Evolutionary conservation across 2,797 vertebrate genomes (phyloP).

Genomic region (Chiloscyllium punctatum): DNA sequence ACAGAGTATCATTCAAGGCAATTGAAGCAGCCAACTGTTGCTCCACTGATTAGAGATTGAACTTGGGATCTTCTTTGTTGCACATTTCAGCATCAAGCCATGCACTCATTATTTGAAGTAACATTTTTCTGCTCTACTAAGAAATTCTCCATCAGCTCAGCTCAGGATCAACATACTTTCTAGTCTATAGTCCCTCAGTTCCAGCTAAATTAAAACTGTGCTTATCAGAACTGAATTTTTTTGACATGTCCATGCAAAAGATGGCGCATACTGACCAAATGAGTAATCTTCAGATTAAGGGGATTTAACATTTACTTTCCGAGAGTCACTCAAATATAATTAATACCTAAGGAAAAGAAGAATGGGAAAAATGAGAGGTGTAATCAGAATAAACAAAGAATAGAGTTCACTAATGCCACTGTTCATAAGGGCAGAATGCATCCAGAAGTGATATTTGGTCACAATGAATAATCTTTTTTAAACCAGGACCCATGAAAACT

Average conservation of each 20-base stretch:
- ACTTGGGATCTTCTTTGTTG: not conserved
- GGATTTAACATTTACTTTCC: not conserved
- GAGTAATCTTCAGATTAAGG: not conserved
- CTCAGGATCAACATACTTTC: not conserved
- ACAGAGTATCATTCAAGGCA: not conserved
- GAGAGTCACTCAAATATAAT: not conserved
- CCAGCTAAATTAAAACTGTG: not conserved
- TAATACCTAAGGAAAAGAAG: not conserved
- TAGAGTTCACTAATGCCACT: not conserved
- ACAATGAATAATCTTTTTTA: not conserved
- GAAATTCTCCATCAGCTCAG: not conserved
- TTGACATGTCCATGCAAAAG: not conserved
- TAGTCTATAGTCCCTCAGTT: not conserved
- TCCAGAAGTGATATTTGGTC: not conserved
- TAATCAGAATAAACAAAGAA: not conserved
- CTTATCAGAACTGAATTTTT: not conserved
- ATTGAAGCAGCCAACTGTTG: not conserved
- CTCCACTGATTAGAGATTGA: not conserved
- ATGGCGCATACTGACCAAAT: not conserved
- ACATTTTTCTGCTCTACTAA: not conserved
- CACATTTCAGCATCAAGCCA: not conserved
- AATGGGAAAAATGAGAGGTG: not conserved
- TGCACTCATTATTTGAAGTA: not conserved
- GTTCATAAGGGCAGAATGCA: not conserved
- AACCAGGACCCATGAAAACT: not conserved